A percentile compares a stretch with the other conserved stretches of the same genome.
Evolutionary conservation across 2,888 invertebrate genomes (phyloP).

Genomic region (Eristalinus sepulchralis): DNA sequence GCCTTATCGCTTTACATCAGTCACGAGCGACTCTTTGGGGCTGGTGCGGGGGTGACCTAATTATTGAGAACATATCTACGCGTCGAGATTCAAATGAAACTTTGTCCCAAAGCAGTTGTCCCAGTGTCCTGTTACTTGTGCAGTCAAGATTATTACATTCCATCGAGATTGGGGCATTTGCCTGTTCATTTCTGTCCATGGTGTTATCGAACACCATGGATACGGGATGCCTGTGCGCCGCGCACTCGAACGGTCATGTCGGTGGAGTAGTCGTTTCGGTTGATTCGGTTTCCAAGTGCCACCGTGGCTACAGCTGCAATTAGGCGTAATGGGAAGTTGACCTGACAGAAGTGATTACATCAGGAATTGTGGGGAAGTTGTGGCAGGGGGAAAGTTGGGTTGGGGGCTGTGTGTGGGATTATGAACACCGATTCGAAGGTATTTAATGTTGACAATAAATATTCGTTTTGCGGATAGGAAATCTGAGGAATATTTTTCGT

Average conservation of each 20-base stretch:
- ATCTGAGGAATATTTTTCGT: not conserved
- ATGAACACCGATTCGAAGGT: not conserved
- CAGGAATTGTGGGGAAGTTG: not conserved
- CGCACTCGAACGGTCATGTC: too few relatives aligned
- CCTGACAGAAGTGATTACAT: conserved; percentile 40
- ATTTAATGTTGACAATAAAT: not conserved
- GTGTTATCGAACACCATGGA: not conserved
- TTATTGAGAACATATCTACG: conserved; percentile 30
- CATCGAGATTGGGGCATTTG: not conserved
- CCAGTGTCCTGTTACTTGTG: conserved; percentile 37
- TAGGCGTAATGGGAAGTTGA: conserved; percentile 47
- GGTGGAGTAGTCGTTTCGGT: not conserved
- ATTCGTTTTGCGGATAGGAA: not conserved
- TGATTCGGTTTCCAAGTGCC: not conserved
- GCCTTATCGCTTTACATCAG: not conserved
- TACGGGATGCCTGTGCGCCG: conserved; percentile 27
- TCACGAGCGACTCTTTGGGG: not conserved
- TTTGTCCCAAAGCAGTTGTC: conserved; percentile 22
- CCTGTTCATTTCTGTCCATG: not conserved
- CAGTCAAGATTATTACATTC: not conserved
- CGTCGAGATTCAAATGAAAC: conserved; percentile 28
- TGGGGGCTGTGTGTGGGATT: not conserved
- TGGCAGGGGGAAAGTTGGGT: not conserved
- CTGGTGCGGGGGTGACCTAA: conserved; percentile 31
- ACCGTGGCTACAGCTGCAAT: conserved; percentile 33